A percentile compares a stretch with the other conserved stretches of the same genome.
These are phyloP conservation scores for Xestobium rufovillosum DNA, from an alignment of 2,888 invertebrate species.

Conservation along the genomic window DNA sequence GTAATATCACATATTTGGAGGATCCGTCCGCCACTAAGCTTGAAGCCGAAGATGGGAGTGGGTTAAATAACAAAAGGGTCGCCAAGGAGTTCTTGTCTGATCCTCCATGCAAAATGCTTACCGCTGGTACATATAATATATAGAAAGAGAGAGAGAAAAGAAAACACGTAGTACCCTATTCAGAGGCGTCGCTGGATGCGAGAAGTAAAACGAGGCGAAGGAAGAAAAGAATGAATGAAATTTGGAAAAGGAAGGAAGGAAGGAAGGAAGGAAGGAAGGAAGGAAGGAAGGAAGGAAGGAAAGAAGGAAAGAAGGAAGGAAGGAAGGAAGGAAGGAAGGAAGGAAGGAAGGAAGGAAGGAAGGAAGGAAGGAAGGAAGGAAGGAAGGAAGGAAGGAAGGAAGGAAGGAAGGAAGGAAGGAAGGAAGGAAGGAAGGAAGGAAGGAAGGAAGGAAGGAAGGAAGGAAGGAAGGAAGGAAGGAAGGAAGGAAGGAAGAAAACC, in stretches of 20 bases:
- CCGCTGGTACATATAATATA: no score
- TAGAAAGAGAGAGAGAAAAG: conserved; percentile 2
- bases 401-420: conserved; percentile 4
- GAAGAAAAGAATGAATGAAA: conserved; percentile 2
- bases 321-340: conserved; percentile 4
- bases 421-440: conserved; percentile 4
- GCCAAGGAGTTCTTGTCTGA: no score
- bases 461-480: conserved; percentile 2
- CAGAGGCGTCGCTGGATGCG: not conserved
- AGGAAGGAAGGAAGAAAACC: not conserved
- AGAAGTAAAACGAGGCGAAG: not conserved
- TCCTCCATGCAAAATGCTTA: no score
- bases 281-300: conserved; percentile 4
- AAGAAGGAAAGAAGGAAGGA: not conserved
- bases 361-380: conserved; percentile 4
- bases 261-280: conserved; percentile 4
- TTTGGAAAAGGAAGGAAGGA: no score
- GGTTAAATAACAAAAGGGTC: no score
- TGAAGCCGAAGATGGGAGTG: no score
- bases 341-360: conserved; percentile 4
- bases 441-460: conserved; percentile 4
- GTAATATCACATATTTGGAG: no score
- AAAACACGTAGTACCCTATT: not conserved
- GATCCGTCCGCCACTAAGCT: no score
- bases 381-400: no score